Evolutionary conservation across 2,888 invertebrate genomes (phyloP), one percentile per base, ranked within the genome.

Genomic region (Hecatera dysodea): DNA sequence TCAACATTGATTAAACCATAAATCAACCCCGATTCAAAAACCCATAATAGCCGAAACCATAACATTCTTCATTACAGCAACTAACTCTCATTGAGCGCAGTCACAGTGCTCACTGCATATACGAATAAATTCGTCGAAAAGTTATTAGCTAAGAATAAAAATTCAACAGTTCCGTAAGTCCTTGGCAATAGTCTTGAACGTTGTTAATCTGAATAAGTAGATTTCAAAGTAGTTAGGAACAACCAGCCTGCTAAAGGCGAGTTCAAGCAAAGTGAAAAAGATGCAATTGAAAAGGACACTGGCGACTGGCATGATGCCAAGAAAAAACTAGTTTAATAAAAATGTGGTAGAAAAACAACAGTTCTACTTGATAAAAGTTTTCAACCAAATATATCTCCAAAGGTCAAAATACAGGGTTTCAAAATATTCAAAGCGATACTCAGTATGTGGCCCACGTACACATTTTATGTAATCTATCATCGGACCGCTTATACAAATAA

Each of bases 401-500:
- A 79, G 82, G 29, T 71, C 60, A 61, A 70, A 52, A 69, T 60
- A 39, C 19, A 46, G 46, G 46, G 60, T 62, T 67, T 39, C 24
- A 67, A 64, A 66, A 78, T 66, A 67, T 79, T 72, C 48, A 65
- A 57, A 67, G 39, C 15, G 33, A n/a, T 19, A 22, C n/a, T 78
- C n/a, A 19, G 53, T 67, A 81, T 79, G 69, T 65, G 29, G 27
- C 48, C 15, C 85, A 80, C 75, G 84, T 84, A 71, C 55, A 57
- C 57, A 75, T 56, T 81, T 74, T 71, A 71, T 62, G 55, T 78
- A 72, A 83, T 81, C 67, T 77, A 81, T 83, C 76, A 73, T 74
- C 36, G 62, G 29, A 55, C 59, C 60, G 62, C 65, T 71, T 57
- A 67, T 42, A 73, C 65, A 74, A 70, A 78, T 69, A 78, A 83